Base-by-base conservation (phyloP, 2,888 invertebrate genomes). In the Hemistola chrysoprasaria region DNA sequence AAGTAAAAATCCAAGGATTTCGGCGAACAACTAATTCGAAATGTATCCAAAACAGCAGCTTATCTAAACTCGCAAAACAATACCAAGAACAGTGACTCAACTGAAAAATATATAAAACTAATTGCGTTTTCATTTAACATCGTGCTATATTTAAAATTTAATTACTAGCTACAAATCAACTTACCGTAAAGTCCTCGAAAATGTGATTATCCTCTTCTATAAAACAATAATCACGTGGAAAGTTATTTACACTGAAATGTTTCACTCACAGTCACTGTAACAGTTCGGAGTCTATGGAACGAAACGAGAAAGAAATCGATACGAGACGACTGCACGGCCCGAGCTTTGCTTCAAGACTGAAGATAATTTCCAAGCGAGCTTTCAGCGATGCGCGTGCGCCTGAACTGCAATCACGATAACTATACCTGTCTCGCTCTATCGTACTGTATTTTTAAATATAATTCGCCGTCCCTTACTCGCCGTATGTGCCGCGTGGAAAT, bases 371-470 rank as follows among this genome's bases (percentile, higher is more conserved):
- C 24, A 41, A 41, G 50, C 41, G 62, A 84, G 82, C 82, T 86
- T 86, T 85, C 85, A 85, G 85, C 65, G 65, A 34, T 79, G 86
- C 84, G 85, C 71, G 60, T 56, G 77, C 82, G 84, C 70, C 55
- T 58, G 57, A 44, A 57, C 42, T 59, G 58, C 42, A 56, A 50
- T 54, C 30, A 39, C 30, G 51, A 24, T 11, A 45, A 25, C 22
- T 56, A 52, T 47, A 36, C 20, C 65, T 46, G 31, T 79, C 82
- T 66, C 72, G 58, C 38, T 84, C 74, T 51, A 22, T 11, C 47
- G 3, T 41, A 35, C 1, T 7, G 20, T 9, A 33, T 36, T 38
- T 30, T 11, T 9, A 32, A 27, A 21, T 33, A 26, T 36, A 42
- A 39, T 32, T 60, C 61, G 73, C 65, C 30, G 32, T 59, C 51